Percentiles rank a stretch among this genome's conserved stretches.
phyloP scores from a whole-genome alignment of 2,888 invertebrate species.

The Agonopterix arenella region DNA sequence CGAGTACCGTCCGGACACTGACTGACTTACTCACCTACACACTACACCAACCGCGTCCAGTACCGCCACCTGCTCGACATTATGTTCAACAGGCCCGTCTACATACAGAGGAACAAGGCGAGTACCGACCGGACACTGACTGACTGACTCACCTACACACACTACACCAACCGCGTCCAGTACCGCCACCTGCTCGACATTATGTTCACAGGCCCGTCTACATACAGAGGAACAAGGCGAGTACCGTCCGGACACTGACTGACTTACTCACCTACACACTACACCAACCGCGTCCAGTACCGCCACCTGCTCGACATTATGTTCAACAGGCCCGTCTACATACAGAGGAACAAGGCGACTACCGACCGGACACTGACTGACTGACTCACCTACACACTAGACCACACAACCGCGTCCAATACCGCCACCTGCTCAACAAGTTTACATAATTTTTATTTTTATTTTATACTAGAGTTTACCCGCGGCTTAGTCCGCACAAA shows the following conservation, averaged over 20 bases:
- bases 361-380: too few species aligned
- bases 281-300: slow-evolving; percentile 85
- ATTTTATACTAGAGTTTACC: too few species aligned
- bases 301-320: slow-evolving; percentile 86
- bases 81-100: slow-evolving; percentile 87
- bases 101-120: slow-evolving; percentile 84
- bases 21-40: slow-evolving; percentile 89
- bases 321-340: slow-evolving; percentile 87
- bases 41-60: slow-evolving; percentile 86
- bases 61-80: slow-evolving; percentile 86
- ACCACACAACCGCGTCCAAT: slow-evolving; percentile 86
- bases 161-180: slow-evolving; percentile 87
- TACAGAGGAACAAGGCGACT: slow-evolving; percentile 83
- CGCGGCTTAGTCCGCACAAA: too few species aligned
- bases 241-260: too few species aligned
- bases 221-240: slow-evolving; percentile 83
- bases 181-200: slow-evolving; percentile 86
- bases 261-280: slow-evolving; percentile 89
- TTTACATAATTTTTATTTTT: too few species aligned
- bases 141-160: too few species aligned
- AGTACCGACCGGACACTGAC: too few species aligned
- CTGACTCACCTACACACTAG: slow-evolving; percentile 88
- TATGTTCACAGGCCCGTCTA: slow-evolving; percentile 86
- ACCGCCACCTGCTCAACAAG: slow-evolving; percentile 77
- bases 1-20: too few species aligned